These are phyloP conservation scores for Antennarius maculatus DNA, from an alignment of 2,797 vertebrate genomes.

Conservation along the genomic window DNA sequence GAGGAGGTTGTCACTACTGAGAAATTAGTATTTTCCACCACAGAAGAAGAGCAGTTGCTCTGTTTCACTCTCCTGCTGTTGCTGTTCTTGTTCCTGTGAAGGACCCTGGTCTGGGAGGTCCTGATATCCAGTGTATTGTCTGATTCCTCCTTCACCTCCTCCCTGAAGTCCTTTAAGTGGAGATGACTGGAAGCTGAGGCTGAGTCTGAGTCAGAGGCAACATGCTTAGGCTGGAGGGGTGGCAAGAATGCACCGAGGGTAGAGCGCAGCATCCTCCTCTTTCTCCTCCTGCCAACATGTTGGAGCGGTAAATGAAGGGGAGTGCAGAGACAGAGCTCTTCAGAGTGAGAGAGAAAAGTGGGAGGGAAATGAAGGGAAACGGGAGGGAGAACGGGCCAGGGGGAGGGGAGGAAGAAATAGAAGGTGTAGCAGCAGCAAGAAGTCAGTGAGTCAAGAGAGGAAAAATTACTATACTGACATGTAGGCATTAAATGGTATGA, in stretches of 20 bases:
- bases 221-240: constrained; percentile 66
- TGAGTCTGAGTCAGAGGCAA: constrained; percentile 70
- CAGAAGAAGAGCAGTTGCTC: constrained; percentile 58
- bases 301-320: constrained; percentile 76
- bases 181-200: constrained; percentile 69
- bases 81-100: constrained; percentile 61
- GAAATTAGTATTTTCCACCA: constrained; percentile 68
- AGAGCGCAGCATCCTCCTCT: constrained; percentile 79
- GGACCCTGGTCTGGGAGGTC: constrained; percentile 55
- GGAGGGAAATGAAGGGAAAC: constrained; percentile 61
- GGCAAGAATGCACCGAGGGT: constrained; percentile 73
- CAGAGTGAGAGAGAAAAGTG: constrained; percentile 69
- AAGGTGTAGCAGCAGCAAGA: constrained; percentile 49
- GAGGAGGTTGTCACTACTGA: constrained; percentile 55
- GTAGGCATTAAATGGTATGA: neutral
- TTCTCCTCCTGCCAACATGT: constrained; percentile 79
- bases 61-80: constrained; percentile 57
- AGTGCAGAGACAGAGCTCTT: constrained; percentile 69
- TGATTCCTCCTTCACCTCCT: constrained; percentile 57
- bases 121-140: constrained; percentile 60
- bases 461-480: constrained; percentile 28
- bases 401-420: constrained; percentile 55
- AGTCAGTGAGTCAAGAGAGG: constrained; percentile 25
- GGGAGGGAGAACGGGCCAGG: constrained; percentile 55
- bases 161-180: constrained; percentile 73